Evolutionary conservation across 2,797 vertebrate genomes (phyloP), one percentile per base, ranked within the genome.

Genomic region (Sandelia bainsii): DNA sequence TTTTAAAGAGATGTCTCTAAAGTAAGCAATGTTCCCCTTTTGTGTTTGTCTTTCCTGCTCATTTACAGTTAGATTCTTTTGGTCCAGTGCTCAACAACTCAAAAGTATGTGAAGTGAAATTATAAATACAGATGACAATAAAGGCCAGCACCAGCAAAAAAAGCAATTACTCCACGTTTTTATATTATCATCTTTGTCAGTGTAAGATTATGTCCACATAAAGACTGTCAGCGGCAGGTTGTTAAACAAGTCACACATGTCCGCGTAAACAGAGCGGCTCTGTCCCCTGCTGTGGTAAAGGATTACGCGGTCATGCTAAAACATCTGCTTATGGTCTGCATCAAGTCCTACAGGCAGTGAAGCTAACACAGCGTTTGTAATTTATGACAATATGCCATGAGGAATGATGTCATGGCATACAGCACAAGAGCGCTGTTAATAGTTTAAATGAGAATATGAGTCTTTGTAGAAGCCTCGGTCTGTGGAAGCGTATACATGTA

Each of bases 201-300:
- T 39, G 59, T 52, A 49, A 52, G 56, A 62, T 77, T 61, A 67
- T 58, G 72, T 53, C 64, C 54, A 61, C 72, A 83, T 68, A 67
- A 85, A 75, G 65, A 54, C 39, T 4, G 37, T 81, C 78, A 44
- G 77, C 32, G 32, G 71, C 79, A 72, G 79, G 78, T 80, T 84
- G 83, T 87, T 73, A 87, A 89, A 81, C 79, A 77, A 81, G 80
- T 65, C 75, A 67, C 70, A 82, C 49, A 53, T 66, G 77, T 86
- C 81, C 20, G 32, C 69, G 77, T 77, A 75, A 82, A 82, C 82
- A 73, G 64, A 81, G 74, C 71, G 42, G 69, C 69, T 49, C 58
- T 44, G 71, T 63, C 69, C 79, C 74, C 74, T 68, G 72, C 75
- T 75, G 74, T 64, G 57, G 81, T 76, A 53, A 83, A 80, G 68